Conservation (phyloP, 2,797 vertebrate species). For the Brachyalestes nurse region DNA sequence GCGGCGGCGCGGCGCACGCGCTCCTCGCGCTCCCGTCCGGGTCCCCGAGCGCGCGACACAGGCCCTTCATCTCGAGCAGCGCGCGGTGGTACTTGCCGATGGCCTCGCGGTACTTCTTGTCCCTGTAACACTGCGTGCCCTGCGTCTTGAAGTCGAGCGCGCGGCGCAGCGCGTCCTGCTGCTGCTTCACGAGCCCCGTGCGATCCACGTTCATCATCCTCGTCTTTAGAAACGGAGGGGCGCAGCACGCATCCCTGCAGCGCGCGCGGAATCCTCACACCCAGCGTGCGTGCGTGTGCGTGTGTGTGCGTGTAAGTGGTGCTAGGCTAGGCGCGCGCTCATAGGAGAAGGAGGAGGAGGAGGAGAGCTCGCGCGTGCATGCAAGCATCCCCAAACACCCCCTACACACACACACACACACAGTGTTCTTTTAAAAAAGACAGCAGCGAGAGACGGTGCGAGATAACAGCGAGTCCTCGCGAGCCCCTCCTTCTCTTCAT, state of each 20-base stretch:
- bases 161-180: constrained; percentile 82
- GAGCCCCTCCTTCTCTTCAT: neutral
- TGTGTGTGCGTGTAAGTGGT: neutral
- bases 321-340: neutral
- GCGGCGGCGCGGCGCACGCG: constrained; percentile 59
- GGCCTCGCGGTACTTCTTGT: constrained; percentile 98
- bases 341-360: constrained; percentile 1
- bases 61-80: constrained; percentile 94
- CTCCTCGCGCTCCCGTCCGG: constrained; percentile 79
- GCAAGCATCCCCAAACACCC: neutral
- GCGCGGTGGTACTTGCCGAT: constrained; percentile 98
- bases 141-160: constrained; percentile 95
- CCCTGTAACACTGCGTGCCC: constrained; percentile 97
- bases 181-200: constrained; percentile 71
- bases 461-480: neutral
- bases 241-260: constrained; percentile 3
- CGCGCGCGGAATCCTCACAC: neutral
- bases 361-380: neutral
- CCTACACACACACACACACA: neutral
- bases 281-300: neutral
- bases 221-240: neutral
- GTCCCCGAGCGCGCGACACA: constrained; percentile 84
- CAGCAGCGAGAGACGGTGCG: neutral
- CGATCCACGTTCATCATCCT: constrained; percentile 49
- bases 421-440: neutral